phyloP scores from a whole-genome alignment of 2,888 invertebrate genomes.

The Hypomecis punctinalis region DNA sequence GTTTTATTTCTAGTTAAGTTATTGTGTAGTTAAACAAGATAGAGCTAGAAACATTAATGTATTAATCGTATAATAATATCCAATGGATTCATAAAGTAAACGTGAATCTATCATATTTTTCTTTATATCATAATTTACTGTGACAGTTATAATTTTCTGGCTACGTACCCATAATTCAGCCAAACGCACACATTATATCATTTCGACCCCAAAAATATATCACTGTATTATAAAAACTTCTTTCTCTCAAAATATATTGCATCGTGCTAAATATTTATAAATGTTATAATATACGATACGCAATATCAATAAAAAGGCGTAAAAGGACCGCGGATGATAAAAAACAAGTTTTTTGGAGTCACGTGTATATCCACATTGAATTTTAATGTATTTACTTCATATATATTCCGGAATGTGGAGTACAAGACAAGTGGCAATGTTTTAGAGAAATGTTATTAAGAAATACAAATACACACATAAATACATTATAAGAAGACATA shows the following conservation, averaged over 20 bases:
- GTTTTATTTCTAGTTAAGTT: no score
- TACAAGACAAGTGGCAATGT: conserved; percentile 18
- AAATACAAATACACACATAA: conserved; percentile 1
- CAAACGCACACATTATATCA: no score
- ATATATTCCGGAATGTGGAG: conserved; percentile 20
- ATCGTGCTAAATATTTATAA: conserved; percentile 28
- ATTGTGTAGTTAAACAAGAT: no score
- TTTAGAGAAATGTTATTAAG: conserved; percentile 7
- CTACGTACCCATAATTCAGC: no score
- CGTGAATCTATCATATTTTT: no score
- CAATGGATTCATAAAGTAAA: no score
- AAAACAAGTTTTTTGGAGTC: conserved; percentile 26
- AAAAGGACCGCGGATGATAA: conserved; percentile 17
- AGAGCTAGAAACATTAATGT: no score
- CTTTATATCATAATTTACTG: no score
- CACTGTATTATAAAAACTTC: conserved; percentile 7
- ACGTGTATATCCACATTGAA: conserved; percentile 23
- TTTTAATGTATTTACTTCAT: conserved; percentile 23
- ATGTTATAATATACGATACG: conserved; percentile 19
- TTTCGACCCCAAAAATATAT: neutral
- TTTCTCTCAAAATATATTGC: conserved; percentile 19
- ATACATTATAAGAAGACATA: neutral
- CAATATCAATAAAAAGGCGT: conserved; percentile 20
- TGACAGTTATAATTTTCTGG: no score
- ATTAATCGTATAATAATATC: no score